Percentiles rank a stretch among this genome's conserved stretches.
phyloP scores from a whole-genome alignment of 2,888 invertebrate genomes.

The Cartodere bifasciata region DNA sequence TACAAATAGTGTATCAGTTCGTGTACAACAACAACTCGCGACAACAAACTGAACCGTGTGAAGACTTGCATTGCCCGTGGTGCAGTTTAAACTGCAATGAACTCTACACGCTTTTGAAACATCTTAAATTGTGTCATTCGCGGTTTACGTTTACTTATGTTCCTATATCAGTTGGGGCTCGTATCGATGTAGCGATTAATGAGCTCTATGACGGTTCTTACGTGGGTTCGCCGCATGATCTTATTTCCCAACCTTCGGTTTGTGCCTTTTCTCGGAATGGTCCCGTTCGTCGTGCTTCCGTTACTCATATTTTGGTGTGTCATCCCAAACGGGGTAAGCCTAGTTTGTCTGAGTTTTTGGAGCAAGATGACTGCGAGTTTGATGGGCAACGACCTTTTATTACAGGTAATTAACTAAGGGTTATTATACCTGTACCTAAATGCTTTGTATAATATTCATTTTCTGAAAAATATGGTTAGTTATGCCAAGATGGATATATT shows the following conservation, averaged over 20 bases:
- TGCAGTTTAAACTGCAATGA: constrained; percentile 82
- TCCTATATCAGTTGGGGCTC: constrained; percentile 61
- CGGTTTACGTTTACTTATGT: constrained; percentile 87
- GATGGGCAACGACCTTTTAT: constrained; percentile 81
- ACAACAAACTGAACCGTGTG: constrained; percentile 90
- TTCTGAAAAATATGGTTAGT: too few relatives aligned
- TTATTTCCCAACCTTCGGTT: constrained; percentile 62
- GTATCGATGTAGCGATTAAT: constrained; percentile 91
- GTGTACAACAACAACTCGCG: constrained; percentile 88
- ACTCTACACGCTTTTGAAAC: constrained; percentile 82
- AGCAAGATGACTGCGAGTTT: constrained; percentile 72
- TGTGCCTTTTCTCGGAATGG: constrained; percentile 55
- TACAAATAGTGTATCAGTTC: constrained; percentile 90
- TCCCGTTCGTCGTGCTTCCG: constrained; percentile 59
- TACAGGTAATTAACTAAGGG: too few relatives aligned
- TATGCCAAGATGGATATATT: too few relatives aligned
- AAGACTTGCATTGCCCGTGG: constrained; percentile 92
- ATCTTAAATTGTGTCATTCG: constrained; percentile 85
- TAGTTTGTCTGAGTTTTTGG: constrained; percentile 78
- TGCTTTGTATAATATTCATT: too few relatives aligned
- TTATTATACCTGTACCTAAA: too few relatives aligned
- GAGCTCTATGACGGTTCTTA: constrained; percentile 92
- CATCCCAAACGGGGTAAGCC: constrained; percentile 51
- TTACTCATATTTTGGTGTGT: constrained; percentile 69
- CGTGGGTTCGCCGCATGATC: constrained; percentile 82